Percentiles rank a stretch among this genome's conserved stretches.
These are phyloP conservation scores for Aspidoscelis tigris DNA, from an alignment of 2,113 vertebrate genomes.

Conservation along the genomic window DNA sequence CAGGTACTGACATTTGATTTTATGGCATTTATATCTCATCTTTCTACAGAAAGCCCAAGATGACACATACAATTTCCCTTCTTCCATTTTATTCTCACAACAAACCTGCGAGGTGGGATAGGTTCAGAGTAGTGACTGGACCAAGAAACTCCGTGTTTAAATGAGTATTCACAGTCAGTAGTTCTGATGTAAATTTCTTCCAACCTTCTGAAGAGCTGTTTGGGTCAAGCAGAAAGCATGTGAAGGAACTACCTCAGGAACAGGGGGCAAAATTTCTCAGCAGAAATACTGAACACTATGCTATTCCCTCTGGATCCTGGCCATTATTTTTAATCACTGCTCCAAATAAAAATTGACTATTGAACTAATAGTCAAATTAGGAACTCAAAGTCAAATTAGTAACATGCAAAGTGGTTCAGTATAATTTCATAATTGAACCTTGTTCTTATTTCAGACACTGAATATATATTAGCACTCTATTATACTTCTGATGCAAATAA, in stretches of 20 bases:
- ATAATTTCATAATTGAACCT: constrained; percentile 35
- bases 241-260: background rate
- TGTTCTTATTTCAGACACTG: constrained; percentile 22
- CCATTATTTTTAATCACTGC: background rate
- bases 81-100: too few relatives aligned
- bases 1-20: too few relatives aligned
- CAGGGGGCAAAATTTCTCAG: background rate
- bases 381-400: constrained; percentile 27
- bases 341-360: constrained; percentile 11
- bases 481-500: constrained; percentile 27
- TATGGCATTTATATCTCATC: too few relatives aligned
- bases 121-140: too few relatives aligned
- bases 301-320: background rate
- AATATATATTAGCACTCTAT: background rate
- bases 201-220: background rate
- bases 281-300: background rate
- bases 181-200: background rate
- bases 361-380: constrained; percentile 24
- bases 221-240: background rate
- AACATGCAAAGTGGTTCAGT: constrained; percentile 19
- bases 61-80: too few relatives aligned
- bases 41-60: too few relatives aligned
- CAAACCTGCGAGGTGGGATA: too few relatives aligned
- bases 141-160: too few relatives aligned
- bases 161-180: too few relatives aligned